phyloP scores from a whole-genome alignment of 2,888 invertebrate species.

The Pyralis farinalis region DNA sequence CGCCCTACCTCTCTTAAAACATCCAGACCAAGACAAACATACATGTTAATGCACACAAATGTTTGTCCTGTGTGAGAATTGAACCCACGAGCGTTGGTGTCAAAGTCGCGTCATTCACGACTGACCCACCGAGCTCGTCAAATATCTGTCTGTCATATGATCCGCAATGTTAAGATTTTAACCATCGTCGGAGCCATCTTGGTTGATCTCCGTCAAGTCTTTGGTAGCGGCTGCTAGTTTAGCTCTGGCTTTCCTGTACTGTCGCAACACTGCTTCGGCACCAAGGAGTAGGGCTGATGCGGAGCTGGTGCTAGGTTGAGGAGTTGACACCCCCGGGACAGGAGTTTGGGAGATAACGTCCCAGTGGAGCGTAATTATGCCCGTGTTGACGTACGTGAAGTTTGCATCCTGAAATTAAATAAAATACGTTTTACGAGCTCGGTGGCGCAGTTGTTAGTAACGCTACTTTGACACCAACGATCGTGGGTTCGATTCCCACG shows the following conservation, averaged over 20 bases:
- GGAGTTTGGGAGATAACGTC: conserved; percentile 36
- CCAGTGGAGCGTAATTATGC: conserved; percentile 43
- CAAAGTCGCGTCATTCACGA: too few species aligned
- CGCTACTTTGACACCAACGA: too few species aligned
- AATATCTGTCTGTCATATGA: too few species aligned
- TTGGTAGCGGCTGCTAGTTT: conserved; percentile 51
- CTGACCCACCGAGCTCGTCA: too few species aligned
- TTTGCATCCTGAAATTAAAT: conserved; percentile 38
- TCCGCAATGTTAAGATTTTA: neutral
- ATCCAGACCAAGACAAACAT: too few species aligned
- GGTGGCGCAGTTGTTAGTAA: too few species aligned
- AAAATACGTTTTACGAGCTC: neutral
- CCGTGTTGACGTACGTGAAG: conserved; percentile 41
- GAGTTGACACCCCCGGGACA: conserved; percentile 15
- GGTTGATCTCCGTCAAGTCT: conserved; percentile 18
- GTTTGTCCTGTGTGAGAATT: too few species aligned
- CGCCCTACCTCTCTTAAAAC: too few species aligned
- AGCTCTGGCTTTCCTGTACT: conserved; percentile 51
- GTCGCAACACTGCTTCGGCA: conserved; percentile 51
- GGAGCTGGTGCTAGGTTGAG: conserved; percentile 22
- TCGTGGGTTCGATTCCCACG: too few species aligned
- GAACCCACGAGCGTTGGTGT: too few species aligned
- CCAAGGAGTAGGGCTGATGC: conserved; percentile 46
- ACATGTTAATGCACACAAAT: too few species aligned
- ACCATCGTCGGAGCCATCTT: conserved; percentile 13